Evolutionary conservation across 2,888 invertebrate genomes (phyloP), one percentile per base, ranked within the genome.

Genomic region (Oxycera nigricornis): DNA sequence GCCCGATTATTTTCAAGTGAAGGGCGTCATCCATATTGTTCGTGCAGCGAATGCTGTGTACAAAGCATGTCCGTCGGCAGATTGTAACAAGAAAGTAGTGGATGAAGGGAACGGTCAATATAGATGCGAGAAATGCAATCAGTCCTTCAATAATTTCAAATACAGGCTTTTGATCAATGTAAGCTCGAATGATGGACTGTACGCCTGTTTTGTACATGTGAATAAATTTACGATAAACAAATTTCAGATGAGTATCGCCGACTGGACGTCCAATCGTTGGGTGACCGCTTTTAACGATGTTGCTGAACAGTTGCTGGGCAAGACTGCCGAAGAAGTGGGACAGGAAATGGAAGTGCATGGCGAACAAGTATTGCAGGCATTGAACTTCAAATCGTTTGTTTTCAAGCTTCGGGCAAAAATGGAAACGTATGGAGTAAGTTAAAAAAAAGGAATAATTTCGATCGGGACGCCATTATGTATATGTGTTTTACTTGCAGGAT

Each of bases 31-130:
- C 30, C 90, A 93, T 59, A 89, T 93, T 81, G 88, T 96, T 20
- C 91, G 91, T 81, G 7, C 50, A n/a, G 87, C 96, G 76, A 97
- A 95, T 83, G 90, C 92, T 2, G 86, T 96, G 72, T 99, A 99
- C 86, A 93, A 93, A 86, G 94, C 98, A 0, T 99, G 99, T 79
- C 94, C 97, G 0, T 88, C 90, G 67, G 90, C 92, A 1, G 91
- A 91, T 70, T 99, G 99, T 85, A 97, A 97, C 83, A 99, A 99
- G 86, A 99, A 99, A 85, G 88, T 98, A 0, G 87, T 95, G 7
- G 97, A 98, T 83, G 90, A 92, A 81, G 92, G 92, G 77, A 95
- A 95, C 81, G 95, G 95, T 0, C 88, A 91, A 82, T 98, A 91
- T 85, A 88, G 96, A 72, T 99, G 99, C 85, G 98, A 98, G 84